These are phyloP conservation scores for Gymnoscelis rufifasciata DNA, from an alignment of 2,888 invertebrate species.

Conservation along the genomic window DNA sequence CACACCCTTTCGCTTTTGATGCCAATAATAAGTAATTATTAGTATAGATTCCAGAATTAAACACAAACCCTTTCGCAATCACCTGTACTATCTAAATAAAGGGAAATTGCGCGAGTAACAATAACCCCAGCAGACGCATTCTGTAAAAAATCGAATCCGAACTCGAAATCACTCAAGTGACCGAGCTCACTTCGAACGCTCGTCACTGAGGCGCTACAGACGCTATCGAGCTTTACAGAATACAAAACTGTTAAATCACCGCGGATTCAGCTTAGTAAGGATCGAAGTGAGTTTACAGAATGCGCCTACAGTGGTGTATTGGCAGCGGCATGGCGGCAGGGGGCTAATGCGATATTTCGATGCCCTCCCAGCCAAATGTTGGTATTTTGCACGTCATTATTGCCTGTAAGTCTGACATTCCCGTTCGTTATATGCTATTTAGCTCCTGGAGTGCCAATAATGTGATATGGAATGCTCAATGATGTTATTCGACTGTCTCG, in stretches of 20 bases:
- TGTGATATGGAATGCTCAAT: not conserved
- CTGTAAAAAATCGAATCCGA: too few relatives aligned
- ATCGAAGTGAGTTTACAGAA: too few relatives aligned
- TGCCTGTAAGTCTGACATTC: constrained; percentile 3
- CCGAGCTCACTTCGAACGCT: too few relatives aligned
- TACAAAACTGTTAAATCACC: too few relatives aligned
- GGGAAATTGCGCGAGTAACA: constrained; percentile 27
- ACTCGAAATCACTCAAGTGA: too few relatives aligned
- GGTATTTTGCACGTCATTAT: constrained; percentile 19
- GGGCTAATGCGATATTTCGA: constrained; percentile 25
- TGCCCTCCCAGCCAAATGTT: constrained; percentile 14
- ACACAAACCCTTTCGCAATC: constrained; percentile 10
- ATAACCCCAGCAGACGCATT: constrained; percentile 25
- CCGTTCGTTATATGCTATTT: constrained; percentile 1
- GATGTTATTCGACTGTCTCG: not conserved
- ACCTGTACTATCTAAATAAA: constrained; percentile 24
- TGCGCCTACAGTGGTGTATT: too few relatives aligned
- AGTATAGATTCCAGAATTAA: too few relatives aligned
- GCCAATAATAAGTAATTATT: too few relatives aligned
- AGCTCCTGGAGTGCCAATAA: not conserved
- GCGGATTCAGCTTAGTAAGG: too few relatives aligned
- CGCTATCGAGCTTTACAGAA: too few relatives aligned
- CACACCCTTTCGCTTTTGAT: too few relatives aligned
- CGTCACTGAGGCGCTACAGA: too few relatives aligned
- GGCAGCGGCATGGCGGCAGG: constrained; percentile 22